Evolutionary conservation across 2,797 vertebrate species (phyloP), one percentile per base, ranked within the genome.

Genomic region (Podargus strigoides): DNA sequence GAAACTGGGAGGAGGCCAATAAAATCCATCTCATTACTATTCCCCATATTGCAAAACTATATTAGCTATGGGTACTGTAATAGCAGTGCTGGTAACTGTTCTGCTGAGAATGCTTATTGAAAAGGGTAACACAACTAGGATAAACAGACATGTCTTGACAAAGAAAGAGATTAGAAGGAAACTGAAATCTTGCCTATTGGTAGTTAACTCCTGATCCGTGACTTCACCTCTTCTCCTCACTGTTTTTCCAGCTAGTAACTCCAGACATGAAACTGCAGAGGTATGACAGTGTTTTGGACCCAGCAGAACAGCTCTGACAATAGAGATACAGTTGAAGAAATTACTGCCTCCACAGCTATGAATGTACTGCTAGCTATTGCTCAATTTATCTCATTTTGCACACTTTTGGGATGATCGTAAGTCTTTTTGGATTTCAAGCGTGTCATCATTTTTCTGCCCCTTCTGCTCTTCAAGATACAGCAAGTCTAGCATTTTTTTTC

Each of bases 1-100:
- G 50, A 86, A 72, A 83, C 9, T 85, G 87, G 69, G 32, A 58
- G 4, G 13, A 59, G 16, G 60, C 30, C 52, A 82, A 30, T 6
- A 32, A 82, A 88, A 68, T 76, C 30, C 32, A 49, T 91, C 32
- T 68, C 53, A 46, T 52, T 87, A 12, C 62, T 79, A 81, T 94
- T 95, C 28, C 73, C 75, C 69, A 24, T 72, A 91, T 88, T 95
- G 73, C 85, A 78, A 96, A 97, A 94, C 58, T 69, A 7, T 68
- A 86, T 80, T 52, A 88, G 12, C 64, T 95, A 55, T 0, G 21
- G 18, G 27, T 79, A 69, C 27, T 75, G 26, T 93, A 93, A 91
- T 59, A 93, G 27, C 39, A 79, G 32, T 94, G 89, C 87, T 86
- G 47, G 85, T 90, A 96, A 97, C 55, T 63, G 22, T 92, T 47